Percentiles rank a stretch among this genome's conserved stretches.
Conservation (phyloP, 2,888 invertebrate genomes). For the Leistus spinibarbis region DNA sequence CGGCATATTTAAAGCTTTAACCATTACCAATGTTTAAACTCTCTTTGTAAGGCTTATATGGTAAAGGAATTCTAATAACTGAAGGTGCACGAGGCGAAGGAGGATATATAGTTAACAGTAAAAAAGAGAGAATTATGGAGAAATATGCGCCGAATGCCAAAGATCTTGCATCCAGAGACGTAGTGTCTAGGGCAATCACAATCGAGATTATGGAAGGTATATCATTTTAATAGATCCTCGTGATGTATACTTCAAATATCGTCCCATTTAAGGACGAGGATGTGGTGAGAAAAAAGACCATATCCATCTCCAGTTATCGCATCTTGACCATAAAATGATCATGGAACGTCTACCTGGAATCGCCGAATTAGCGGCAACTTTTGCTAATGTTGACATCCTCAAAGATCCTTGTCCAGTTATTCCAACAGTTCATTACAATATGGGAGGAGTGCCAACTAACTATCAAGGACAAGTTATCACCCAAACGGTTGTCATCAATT, state of each 20-base stretch:
- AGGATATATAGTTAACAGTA: conserved; percentile 89
- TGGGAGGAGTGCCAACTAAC: conserved; percentile 74
- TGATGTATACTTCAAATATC: too few relatives aligned
- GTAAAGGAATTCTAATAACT: conserved; percentile 95
- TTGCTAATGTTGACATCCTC: conserved; percentile 70
- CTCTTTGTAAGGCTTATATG: conserved; percentile 68
- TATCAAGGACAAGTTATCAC: conserved; percentile 67
- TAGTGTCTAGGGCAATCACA: conserved; percentile 94
- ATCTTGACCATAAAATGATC: conserved; percentile 66
- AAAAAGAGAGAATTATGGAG: conserved; percentile 97
- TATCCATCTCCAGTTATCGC: conserved; percentile 65
- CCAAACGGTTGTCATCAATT: conserved; percentile 46
- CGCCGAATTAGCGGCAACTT: conserved; percentile 68
- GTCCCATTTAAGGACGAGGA: conserved; percentile 57
- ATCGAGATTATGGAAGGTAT: conserved; percentile 91
- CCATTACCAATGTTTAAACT: background rate
- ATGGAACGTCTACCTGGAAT: conserved; percentile 62
- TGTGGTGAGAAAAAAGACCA: conserved; percentile 69
- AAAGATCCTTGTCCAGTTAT: conserved; percentile 70
- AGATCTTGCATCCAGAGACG: conserved; percentile 95
- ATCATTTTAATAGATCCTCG: conserved; percentile 44
- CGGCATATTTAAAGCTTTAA: background rate
- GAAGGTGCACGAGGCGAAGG: conserved; percentile 97
- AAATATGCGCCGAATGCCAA: conserved; percentile 96
- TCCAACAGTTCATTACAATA: conserved; percentile 74